Evolutionary conservation across 2,888 invertebrate genomes (phyloP).

Genomic region (Apeira syringaria): DNA sequence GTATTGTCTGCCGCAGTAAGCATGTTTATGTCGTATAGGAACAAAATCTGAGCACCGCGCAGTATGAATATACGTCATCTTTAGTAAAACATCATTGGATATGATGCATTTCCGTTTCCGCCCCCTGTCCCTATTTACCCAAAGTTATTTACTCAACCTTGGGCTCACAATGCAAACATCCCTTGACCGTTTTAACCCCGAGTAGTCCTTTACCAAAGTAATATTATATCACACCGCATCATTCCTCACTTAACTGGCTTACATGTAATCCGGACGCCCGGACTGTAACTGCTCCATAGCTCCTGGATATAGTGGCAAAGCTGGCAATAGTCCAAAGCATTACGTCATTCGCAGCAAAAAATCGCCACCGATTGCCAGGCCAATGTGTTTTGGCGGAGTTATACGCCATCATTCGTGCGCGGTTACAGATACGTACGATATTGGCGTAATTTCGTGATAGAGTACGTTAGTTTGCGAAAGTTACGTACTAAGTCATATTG

Average conservation of each 20-base stretch:
- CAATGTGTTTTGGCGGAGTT: constrained; percentile 46
- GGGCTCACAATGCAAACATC: background rate
- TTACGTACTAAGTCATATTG: constrained; percentile 10
- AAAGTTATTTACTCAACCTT: background rate
- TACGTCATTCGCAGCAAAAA: constrained; percentile 23
- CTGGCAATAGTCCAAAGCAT: constrained; percentile 29
- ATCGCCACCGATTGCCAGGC: constrained; percentile 40
- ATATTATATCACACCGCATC: constrained; percentile 27
- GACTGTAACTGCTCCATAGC: constrained; percentile 14
- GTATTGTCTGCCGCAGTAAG: no score
- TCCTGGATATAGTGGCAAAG: constrained; percentile 5
- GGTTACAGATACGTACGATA: constrained; percentile 23
- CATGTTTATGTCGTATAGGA: no score
- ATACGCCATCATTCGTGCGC: constrained; percentile 35
- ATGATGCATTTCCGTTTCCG: background rate
- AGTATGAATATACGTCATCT: no score
- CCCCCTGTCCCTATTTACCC: background rate
- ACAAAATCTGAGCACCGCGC: no score
- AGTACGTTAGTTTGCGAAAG: constrained; percentile 18
- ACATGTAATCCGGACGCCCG: constrained; percentile 26
- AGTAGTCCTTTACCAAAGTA: constrained; percentile 10
- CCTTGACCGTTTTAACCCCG: constrained; percentile 5
- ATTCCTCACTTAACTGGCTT: constrained; percentile 31
- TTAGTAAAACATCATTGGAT: no score
- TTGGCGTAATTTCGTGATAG: constrained; percentile 20